Base-by-base conservation (phyloP, 2,113 vertebrate species). In the Pseudorhombus dupliciocellatus region DNA sequence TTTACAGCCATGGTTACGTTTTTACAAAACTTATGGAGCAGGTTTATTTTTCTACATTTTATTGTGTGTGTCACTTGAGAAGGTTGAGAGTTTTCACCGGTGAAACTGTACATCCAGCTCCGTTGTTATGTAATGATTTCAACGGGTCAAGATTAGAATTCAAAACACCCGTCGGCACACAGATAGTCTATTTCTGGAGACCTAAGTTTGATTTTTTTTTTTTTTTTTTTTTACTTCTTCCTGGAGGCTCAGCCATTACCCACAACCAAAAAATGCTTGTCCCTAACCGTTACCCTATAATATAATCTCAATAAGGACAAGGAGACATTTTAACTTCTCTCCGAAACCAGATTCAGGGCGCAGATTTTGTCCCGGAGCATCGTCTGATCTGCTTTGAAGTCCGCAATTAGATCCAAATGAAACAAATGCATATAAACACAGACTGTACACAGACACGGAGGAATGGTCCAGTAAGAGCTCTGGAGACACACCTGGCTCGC, bases 401-500 rank as follows among this genome's bases (percentile, higher is more conserved):
- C 61, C 55, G 25, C 76, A 80, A 74, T 81, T 75, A 69, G 63
- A 67, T 79, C 75, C 65, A 80, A 83, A 56, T 59, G 51, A 78
- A 84, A 87, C 50, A 74, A 85, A 79, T 42, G 63, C 59, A 60
- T 16, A 59, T 34, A 81, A 66, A 83, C 75, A 80, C 54, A 73
- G 21, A 58, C 74, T 79, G 61, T 48, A 68, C 31, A 70, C 69
- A 83, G 62, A 69, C 54, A 51, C 2, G 9, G 50, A 37, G 55
- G 1, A 75, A 72, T 15, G 70, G 55, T 66, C 68, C 53, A 34
- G 58, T 60, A 63, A 74, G 85, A 77, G 78, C 63, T 73, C 67
- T 22, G 56, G 68, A 69, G 78, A 77, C 77, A 80, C 92, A 93
- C 90, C 90, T 94, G 92, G 93, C 86, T 76, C 84, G 86, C 87